Percentiles rank a stretch among this genome's conserved stretches.
These are phyloP conservation scores for Philaenus spumarius DNA, from an alignment of 1,140 invertebrate species.

Conservation along the genomic window DNA sequence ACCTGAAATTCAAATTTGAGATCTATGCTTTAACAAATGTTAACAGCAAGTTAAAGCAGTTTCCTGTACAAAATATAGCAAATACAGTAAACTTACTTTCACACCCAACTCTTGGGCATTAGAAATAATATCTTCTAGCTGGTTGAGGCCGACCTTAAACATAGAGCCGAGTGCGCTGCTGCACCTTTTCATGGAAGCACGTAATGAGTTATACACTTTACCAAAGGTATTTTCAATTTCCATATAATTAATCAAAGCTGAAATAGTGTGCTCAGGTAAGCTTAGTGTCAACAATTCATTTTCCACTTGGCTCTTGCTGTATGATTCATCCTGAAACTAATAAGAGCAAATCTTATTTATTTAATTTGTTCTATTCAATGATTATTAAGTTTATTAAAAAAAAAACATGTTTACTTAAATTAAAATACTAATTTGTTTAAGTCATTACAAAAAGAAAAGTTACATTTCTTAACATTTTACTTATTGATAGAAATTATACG, in stretches of 20 bases:
- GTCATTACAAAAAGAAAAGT: too few species aligned
- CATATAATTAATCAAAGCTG: conserved; percentile 61
- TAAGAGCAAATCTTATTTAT: too few species aligned
- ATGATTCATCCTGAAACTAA: conserved; percentile 6
- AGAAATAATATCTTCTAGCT: conserved; percentile 63
- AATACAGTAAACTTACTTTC: conserved; percentile 50
- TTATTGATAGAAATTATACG: too few species aligned
- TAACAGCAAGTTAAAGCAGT: neutral
- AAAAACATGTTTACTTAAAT: too few species aligned
- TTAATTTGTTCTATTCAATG: too few species aligned
- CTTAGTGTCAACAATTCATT: conserved; percentile 44
- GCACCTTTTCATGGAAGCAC: conserved; percentile 51
- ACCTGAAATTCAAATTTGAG: too few species aligned
- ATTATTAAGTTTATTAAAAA: too few species aligned
- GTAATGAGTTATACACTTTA: conserved; percentile 55
- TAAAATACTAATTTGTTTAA: too few species aligned
- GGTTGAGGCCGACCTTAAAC: conserved; percentile 60
- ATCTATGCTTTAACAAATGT: neutral
- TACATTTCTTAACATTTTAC: too few species aligned
- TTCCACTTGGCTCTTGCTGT: conserved; percentile 9
- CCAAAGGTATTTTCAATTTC: conserved; percentile 60
- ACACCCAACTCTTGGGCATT: conserved; percentile 64
- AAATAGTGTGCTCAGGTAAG: conserved; percentile 60
- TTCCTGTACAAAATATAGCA: neutral
- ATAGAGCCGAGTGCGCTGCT: conserved; percentile 52